Percentiles rank a stretch among this genome's conserved stretches.
Evolutionary conservation across 2,888 invertebrate species (phyloP).

Genomic region (Euzophera pinguis): DNA sequence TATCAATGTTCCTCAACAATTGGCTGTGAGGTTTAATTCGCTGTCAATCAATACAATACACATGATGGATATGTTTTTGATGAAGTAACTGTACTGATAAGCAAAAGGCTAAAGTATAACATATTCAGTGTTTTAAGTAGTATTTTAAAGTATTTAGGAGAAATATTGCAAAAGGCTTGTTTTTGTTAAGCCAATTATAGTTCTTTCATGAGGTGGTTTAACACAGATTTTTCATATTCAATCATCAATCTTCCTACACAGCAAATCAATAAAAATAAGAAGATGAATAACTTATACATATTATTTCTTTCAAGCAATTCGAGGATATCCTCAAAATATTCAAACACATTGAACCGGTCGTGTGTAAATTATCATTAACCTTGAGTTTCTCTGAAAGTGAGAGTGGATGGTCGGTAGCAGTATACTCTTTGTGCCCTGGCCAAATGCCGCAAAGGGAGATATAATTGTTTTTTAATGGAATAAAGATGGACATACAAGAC

Average conservation of each 20-base stretch:
- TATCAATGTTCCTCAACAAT: slow-evolving; percentile 5
- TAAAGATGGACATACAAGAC: slow-evolving; percentile 20
- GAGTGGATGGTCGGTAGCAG: slow-evolving; percentile 1
- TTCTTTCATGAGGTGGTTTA: no score
- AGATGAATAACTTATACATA: neutral
- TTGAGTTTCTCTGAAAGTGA: slow-evolving; percentile 10
- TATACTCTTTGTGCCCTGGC: slow-evolving; percentile 25
- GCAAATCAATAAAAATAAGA: neutral
- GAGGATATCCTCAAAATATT: slow-evolving; percentile 10
- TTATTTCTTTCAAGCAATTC: neutral
- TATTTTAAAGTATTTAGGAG: no score
- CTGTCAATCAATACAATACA: neutral
- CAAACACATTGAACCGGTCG: slow-evolving; percentile 2
- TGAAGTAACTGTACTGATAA: no score
- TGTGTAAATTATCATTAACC: slow-evolving; percentile 7
- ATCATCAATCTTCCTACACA: no score
- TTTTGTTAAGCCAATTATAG: no score
- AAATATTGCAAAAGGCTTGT: no score
- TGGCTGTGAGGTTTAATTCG: neutral
- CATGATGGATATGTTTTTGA: neutral
- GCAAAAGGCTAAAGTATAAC: no score
- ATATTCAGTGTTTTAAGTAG: no score
- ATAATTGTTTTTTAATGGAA: slow-evolving; percentile 50
- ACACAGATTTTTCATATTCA: no score
- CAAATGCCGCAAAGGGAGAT: slow-evolving; percentile 29